Percentiles rank a stretch among this genome's conserved stretches.
These are phyloP conservation scores for Drosophila fungiperda DNA, from an alignment of 2,888 invertebrate genomes.

Conservation along the genomic window DNA sequence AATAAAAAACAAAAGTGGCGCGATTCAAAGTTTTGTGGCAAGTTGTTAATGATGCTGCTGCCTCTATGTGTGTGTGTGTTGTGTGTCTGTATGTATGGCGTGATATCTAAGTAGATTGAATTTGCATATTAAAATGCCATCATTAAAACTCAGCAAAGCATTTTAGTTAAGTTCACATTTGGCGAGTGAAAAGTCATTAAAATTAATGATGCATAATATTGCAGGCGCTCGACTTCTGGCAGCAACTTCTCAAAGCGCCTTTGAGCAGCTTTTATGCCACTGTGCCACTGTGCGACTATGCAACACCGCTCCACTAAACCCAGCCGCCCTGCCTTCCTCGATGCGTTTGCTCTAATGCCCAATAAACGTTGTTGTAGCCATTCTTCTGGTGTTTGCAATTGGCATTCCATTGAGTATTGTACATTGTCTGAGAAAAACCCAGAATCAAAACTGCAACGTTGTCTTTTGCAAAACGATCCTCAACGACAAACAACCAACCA, in stretches of 20 bases:
- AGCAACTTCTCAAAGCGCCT: slow-evolving; percentile 2
- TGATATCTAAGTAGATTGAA: slow-evolving; percentile 12
- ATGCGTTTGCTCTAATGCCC: slow-evolving; percentile 21
- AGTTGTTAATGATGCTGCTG: slow-evolving; percentile 46
- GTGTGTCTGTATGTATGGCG: neutral
- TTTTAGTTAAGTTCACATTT: slow-evolving; percentile 37
- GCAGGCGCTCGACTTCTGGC: slow-evolving; percentile 1
- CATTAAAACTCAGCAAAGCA: slow-evolving; percentile 54
- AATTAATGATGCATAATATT: slow-evolving; percentile 72
- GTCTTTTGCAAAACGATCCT: slow-evolving; percentile 50
- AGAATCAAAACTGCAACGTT: slow-evolving; percentile 41
- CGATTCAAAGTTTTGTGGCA: slow-evolving; percentile 40
- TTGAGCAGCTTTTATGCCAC: slow-evolving; percentile 1
- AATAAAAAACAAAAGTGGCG: neutral
- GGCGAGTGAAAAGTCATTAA: slow-evolving; percentile 65
- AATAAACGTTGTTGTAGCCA: slow-evolving; percentile 19
- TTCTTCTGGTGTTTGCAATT: neutral
- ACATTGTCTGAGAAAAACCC: slow-evolving; percentile 35
- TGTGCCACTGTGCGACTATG: neutral
- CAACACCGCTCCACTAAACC: neutral
- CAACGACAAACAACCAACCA: neutral
- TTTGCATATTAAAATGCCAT: slow-evolving; percentile 49
- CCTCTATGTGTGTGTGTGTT: neutral
- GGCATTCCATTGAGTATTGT: slow-evolving; percentile 33
- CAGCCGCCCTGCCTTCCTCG: neutral